Percentiles rank a stretch among this genome's conserved stretches.
These are phyloP conservation scores for Lasius fuliginosus DNA, from an alignment of 2,888 invertebrate genomes.

Conservation along the genomic window DNA sequence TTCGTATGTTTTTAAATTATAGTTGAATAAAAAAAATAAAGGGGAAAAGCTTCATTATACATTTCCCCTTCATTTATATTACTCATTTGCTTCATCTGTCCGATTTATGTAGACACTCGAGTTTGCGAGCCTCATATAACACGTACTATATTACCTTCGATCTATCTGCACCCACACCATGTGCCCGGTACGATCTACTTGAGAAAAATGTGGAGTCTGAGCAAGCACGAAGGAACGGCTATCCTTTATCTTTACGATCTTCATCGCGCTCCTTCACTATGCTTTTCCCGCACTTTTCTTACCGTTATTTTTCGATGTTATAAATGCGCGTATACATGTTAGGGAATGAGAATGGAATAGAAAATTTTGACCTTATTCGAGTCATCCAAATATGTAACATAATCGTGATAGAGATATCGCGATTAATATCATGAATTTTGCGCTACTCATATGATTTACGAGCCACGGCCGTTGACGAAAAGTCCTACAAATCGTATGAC, in stretches of 20 bases:
- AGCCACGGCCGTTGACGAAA: neutral
- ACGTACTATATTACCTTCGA: slow-evolving; percentile 35
- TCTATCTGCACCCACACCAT: slow-evolving; percentile 23
- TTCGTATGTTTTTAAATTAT: neutral
- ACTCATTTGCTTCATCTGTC: slow-evolving; percentile 7
- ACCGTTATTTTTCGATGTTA: neutral
- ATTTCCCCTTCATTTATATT: neutral
- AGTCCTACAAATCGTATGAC: neutral
- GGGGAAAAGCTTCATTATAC: neutral
- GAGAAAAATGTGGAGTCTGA: slow-evolving; percentile 22
- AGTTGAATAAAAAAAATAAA: neutral
- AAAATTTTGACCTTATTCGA: neutral
- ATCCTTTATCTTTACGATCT: slow-evolving; percentile 40
- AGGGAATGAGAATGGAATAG: neutral
- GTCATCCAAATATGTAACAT: neutral
- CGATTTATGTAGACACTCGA: neutral
- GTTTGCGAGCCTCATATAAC: slow-evolving; percentile 8
- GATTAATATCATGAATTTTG: neutral
- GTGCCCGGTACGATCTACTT: slow-evolving; percentile 1
- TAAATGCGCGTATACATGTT: neutral
- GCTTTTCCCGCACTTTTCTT: slow-evolving; percentile 12
- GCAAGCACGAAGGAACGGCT: slow-evolving; percentile 4
- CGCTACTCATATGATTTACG: neutral
- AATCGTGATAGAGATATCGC: neutral
- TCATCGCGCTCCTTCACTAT: neutral